These are phyloP conservation scores for Myotis vivesi DNA, from an alignment of 2,797 vertebrate genomes.

Conservation along the genomic window DNA sequence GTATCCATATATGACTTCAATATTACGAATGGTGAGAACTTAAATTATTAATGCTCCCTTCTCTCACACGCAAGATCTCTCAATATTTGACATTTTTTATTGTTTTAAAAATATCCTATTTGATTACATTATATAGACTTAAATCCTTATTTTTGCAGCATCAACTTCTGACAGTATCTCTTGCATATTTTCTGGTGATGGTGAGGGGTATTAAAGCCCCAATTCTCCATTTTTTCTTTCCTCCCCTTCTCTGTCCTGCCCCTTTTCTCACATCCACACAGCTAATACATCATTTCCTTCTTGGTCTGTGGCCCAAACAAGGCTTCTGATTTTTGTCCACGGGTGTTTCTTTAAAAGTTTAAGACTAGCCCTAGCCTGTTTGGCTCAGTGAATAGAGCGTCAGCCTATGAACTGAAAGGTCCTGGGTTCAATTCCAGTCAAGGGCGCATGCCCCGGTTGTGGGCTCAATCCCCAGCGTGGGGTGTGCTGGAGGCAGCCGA, in stretches of 20 bases:
- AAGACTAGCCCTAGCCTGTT: background rate
- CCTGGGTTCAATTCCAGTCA: too few relatives aligned
- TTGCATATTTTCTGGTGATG: background rate
- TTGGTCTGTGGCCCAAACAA: background rate
- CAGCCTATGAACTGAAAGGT: too few relatives aligned
- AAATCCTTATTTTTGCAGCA: background rate
- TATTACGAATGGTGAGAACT: background rate
- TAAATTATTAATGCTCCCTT: background rate
- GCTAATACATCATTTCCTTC: background rate
- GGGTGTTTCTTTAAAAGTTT: slow-evolving; percentile 29
- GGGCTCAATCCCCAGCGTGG: too few relatives aligned
- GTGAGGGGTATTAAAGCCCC: background rate
- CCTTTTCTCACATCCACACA: background rate
- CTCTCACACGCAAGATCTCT: background rate
- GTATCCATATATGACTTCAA: background rate
- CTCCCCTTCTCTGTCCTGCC: background rate
- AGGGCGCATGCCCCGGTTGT: too few relatives aligned
- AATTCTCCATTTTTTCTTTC: background rate
- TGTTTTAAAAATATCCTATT: background rate
- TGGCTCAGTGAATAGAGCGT: too few relatives aligned
- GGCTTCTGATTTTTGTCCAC: background rate
- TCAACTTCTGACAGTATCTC: background rate
- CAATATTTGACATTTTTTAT: background rate
- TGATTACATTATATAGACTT: background rate
- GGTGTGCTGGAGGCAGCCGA: too few relatives aligned